phyloP scores from a whole-genome alignment of 92 coral and sea anemone species.

The Epizoanthus stellaris region DNA sequence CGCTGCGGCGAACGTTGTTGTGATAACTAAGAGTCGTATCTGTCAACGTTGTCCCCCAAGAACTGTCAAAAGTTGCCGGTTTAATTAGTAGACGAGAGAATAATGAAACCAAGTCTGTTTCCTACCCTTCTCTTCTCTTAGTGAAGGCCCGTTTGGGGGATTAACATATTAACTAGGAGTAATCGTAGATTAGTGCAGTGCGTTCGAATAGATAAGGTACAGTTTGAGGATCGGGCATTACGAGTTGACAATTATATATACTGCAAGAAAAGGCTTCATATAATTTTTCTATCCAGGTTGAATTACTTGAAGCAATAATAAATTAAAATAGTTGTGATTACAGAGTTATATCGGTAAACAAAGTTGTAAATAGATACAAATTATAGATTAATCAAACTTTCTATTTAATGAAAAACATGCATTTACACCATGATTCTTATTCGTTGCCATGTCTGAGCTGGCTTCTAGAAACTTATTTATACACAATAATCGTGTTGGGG shows the following conservation, averaged over 20 bases:
- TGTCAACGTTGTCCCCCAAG: too few species aligned
- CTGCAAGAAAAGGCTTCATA: not conserved
- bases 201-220: not conserved
- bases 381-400: not conserved
- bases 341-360: not conserved
- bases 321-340: not conserved
- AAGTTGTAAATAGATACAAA: not conserved
- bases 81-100: too few species aligned
- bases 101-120: too few species aligned
- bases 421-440: conserved; percentile 9
- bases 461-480: not conserved
- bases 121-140: too few species aligned
- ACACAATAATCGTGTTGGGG: not conserved
- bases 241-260: not conserved
- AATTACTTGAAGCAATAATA: not conserved
- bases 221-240: not conserved
- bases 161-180: too few species aligned
- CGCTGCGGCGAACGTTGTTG: too few species aligned
- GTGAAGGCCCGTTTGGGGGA: too few species aligned
- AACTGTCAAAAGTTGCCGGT: too few species aligned
- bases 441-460: not conserved
- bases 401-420: not conserved
- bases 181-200: not conserved
- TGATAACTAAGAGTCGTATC: too few species aligned
- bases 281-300: not conserved